Evolutionary conservation across 1,140 invertebrate species (phyloP).

Genomic region (Drosophila orena): DNA sequence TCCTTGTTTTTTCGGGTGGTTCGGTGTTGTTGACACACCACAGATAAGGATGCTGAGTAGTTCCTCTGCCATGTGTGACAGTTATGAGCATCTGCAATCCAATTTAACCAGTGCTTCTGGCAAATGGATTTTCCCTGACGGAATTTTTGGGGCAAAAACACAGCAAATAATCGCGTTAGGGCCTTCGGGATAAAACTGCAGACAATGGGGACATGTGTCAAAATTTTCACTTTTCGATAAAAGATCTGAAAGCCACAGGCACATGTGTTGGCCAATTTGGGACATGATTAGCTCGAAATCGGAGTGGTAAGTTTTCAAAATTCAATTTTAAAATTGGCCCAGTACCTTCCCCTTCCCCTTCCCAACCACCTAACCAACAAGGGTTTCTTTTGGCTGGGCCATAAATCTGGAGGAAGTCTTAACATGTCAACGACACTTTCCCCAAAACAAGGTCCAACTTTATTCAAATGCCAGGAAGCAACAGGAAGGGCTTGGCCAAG

Average conservation of each 20-base stretch:
- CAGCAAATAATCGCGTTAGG: conserved; percentile 73
- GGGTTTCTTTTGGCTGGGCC: conserved; percentile 2
- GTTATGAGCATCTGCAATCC: conserved; percentile 73
- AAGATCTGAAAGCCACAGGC: conserved; percentile 28
- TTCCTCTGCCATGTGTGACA: conserved; percentile 64
- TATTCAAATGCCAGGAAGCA: conserved; percentile 74
- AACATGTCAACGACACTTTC: conserved; percentile 77
- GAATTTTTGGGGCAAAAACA: conserved; percentile 58
- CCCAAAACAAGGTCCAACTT: conserved; percentile 59
- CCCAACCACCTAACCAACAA: not conserved
- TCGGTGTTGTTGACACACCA: conserved; percentile 55
- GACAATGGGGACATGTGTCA: conserved; percentile 63
- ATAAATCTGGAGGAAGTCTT: conserved; percentile 73
- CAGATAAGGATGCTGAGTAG: conserved; percentile 14
- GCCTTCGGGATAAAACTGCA: conserved; percentile 28
- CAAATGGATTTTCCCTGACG: conserved; percentile 20
- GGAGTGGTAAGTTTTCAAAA: conserved; percentile 51
- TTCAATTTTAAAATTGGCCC: conserved; percentile 81
- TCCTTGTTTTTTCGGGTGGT: conserved; percentile 65
- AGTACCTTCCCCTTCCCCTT: not conserved
- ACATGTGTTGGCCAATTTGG: conserved; percentile 49
- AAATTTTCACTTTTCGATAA: conserved; percentile 46
- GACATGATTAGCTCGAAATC: conserved; percentile 59
- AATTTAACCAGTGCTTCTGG: conserved; percentile 70
- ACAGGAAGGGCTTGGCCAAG: conserved; percentile 55